Conservation (phyloP, 2,797 vertebrate species). For the Dipus sagitta region DNA sequence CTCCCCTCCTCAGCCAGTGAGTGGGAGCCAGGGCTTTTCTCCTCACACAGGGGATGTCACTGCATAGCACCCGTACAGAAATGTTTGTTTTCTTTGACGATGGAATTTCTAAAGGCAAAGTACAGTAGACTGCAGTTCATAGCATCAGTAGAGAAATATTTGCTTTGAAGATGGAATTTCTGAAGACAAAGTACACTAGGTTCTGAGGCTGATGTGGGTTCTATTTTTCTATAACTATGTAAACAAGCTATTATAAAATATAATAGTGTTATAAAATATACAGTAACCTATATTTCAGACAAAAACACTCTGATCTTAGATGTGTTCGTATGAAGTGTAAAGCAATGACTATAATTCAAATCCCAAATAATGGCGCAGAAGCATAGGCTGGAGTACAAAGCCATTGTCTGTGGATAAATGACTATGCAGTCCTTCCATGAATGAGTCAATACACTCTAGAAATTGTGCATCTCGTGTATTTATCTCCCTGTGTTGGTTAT, state of each 20-base stretch:
- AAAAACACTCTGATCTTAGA: neutral
- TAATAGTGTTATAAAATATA: slow-evolving; percentile 6
- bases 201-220: neutral
- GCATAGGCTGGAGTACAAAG: neutral
- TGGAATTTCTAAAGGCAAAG: slow-evolving; percentile 18
- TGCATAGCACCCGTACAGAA: neutral
- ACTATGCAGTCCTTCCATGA: neutral
- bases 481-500: neutral
- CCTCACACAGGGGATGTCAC: neutral
- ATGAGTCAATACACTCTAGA: neutral
- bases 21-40: neutral
- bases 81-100: slow-evolving; percentile 1
- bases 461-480: neutral
- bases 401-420: neutral
- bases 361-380: neutral
- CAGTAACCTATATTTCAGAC: neutral
- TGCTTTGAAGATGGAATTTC: too few relatives aligned
- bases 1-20: neutral
- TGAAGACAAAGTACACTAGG: too few relatives aligned
- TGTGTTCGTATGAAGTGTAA: slow-evolving; percentile 1
- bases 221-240: neutral
- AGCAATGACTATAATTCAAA: neutral
- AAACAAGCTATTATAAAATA: slow-evolving; percentile 4
- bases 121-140: neutral
- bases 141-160: too few relatives aligned